Base-by-base conservation (phyloP, 1,140 invertebrate genomes). In the Varroa destructor region DNA sequence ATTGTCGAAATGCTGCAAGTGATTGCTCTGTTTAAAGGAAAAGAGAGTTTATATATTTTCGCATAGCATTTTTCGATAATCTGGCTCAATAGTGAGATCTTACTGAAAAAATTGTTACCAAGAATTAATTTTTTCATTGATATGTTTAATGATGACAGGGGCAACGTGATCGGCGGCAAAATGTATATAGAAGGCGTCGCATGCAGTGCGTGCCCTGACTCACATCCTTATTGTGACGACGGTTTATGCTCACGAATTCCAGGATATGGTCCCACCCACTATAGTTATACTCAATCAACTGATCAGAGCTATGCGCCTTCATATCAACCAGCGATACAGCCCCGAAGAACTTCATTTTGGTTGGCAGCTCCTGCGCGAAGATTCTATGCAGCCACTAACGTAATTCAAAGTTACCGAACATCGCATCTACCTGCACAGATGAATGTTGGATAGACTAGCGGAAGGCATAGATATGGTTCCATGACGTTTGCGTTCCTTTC, bases 121-220 rank as follows among this genome's bases (percentile, higher is more conserved):
- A 25, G 25, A 25, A 25, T 25, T 25, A 25, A 25, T 25, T 25
- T 25, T 25, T 25, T 25, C 25, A 25, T 25, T 25, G 25, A 25
- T 25, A 25, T 25, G 25, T 25, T 25, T 25, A 25, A 25, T 25
- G 25, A 43, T 40, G 10, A 40, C 8, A 67, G 61, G 40, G 61
- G 61, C 14, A 67, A 67, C 37, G 46, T 67, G 1, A 67, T 67
- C 37, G 61, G 61, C 2, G 40, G 40, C 14, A 37, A 67, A 40
- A 67, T 67, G 61, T 67, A 67, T 46, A 40, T 40, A 12, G 61
- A 67, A 46, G 61, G 61, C 46, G 12, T 37, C 14, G 61, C 61
- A 12, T 67, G 61, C 61, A 67, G 61, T 46, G 61, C 61, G 61
- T 67, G 61, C 40, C 61, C 61, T 1, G 8, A 12, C 40, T 43